Evolutionary conservation across 2,888 invertebrate species (phyloP).

Genomic region (Ashinkailepas kermadecensis): DNA sequence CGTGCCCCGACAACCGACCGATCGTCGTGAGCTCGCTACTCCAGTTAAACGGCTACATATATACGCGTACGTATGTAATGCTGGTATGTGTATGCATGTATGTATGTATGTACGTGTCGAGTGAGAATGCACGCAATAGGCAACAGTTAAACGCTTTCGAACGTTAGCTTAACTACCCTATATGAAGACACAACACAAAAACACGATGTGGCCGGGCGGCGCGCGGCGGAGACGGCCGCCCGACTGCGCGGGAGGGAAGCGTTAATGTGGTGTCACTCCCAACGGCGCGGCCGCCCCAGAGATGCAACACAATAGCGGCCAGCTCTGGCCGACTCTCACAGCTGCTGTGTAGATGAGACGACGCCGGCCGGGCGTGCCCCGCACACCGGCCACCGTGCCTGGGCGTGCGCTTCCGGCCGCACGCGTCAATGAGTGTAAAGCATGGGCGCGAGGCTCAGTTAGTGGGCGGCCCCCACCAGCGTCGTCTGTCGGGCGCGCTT

Average conservation of each 20-base stretch:
- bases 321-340: too few relatives aligned
- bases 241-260: too few relatives aligned
- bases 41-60: constrained; percentile 19
- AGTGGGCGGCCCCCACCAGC: constrained; percentile 31
- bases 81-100: constrained; percentile 20
- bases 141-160: constrained; percentile 17
- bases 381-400: neutral
- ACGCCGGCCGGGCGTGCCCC: neutral
- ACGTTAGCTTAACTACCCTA: constrained; percentile 21
- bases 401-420: neutral
- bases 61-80: constrained; percentile 20
- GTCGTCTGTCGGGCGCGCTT: constrained; percentile 34
- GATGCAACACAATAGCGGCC: too few relatives aligned
- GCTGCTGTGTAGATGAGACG: neutral
- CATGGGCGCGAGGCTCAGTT: neutral
- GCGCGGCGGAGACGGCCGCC: too few relatives aligned
- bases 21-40: neutral
- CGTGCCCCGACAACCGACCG: neutral
- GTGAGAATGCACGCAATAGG: constrained; percentile 14
- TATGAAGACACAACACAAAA: constrained; percentile 16
- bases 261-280: too few relatives aligned
- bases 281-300: too few relatives aligned
- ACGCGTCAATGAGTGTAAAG: constrained; percentile 2
- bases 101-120: constrained; percentile 6
- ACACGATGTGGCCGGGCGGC: neutral